Evolutionary conservation across 1,140 invertebrate genomes (phyloP).

Genomic region (Antheraea mylitta): DNA sequence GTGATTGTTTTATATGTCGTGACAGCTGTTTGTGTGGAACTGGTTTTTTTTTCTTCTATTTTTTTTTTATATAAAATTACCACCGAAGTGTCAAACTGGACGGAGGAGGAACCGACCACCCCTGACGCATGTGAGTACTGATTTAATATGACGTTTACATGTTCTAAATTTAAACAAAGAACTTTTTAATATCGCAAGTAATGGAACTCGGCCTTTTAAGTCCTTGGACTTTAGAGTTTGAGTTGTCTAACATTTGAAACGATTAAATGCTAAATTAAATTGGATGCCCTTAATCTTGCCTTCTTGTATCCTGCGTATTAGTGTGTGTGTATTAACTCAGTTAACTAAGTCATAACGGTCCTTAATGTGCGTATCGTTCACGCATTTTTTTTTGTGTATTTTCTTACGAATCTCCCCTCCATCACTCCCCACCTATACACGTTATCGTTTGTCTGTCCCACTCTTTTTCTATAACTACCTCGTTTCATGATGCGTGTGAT

Average conservation of each 20-base stretch:
- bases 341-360: conserved; percentile 46
- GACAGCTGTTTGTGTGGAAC: conserved; percentile 26
- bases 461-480: conserved; percentile 71
- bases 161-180: conserved; percentile 5
- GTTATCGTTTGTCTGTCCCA: conserved; percentile 71
- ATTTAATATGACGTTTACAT: background rate
- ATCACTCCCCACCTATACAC: conserved; percentile 57
- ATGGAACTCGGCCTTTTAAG: background rate
- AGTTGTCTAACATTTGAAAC: background rate
- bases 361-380: conserved; percentile 29
- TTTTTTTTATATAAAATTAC: conserved; percentile 68
- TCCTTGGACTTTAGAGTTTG: background rate
- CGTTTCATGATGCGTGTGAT: conserved; percentile 30
- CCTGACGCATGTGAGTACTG: conserved; percentile 74
- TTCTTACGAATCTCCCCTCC: conserved; percentile 63
- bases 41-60: conserved; percentile 34
- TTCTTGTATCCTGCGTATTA: conserved; percentile 41
- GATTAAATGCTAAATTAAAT: background rate
- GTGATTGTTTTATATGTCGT: conserved; percentile 52
- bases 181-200: conserved; percentile 6
- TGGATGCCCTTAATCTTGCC: conserved; percentile 59
- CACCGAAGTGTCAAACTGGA: conserved; percentile 76
- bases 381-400: conserved; percentile 69
- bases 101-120: conserved; percentile 69
- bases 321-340: conserved; percentile 38